phyloP scores from a whole-genome alignment of 2,797 vertebrate genomes.

The Aeoliscus strigatus region DNA sequence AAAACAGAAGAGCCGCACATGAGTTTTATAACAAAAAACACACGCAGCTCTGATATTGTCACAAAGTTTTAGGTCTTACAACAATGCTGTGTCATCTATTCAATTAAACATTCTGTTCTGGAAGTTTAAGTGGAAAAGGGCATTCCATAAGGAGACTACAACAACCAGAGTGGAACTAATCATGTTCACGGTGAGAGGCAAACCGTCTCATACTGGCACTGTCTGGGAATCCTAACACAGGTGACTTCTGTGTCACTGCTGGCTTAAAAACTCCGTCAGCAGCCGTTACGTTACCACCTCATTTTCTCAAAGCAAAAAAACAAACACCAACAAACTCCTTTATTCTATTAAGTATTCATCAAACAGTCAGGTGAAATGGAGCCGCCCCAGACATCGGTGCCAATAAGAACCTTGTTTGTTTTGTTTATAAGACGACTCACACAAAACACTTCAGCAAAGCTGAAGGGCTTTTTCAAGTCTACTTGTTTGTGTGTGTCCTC shows the following conservation, averaged over 20 bases:
- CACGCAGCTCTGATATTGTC: too few species aligned
- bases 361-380: slow-evolving; percentile 24
- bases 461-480: background rate
- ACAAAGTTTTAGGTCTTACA: too few species aligned
- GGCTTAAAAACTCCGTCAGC: background rate
- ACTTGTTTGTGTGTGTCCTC: too few species aligned
- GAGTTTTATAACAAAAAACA: too few species aligned
- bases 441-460: background rate
- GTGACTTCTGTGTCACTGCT: background rate
- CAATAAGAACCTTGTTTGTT: background rate
- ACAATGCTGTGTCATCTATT: too few species aligned
- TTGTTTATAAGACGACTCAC: background rate
- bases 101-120: too few species aligned
- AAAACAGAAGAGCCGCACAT: too few species aligned
- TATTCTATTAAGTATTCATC: slow-evolving; percentile 10
- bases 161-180: too few species aligned
- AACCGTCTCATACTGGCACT: slow-evolving; percentile 11
- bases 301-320: slow-evolving; percentile 3
- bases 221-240: slow-evolving; percentile 3
- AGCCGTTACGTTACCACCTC: background rate
- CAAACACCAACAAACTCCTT: background rate
- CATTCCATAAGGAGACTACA: too few species aligned
- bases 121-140: too few species aligned
- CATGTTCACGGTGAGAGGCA: too few species aligned
- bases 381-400: slow-evolving; percentile 1